Evolutionary conservation across 1,140 invertebrate genomes (phyloP), one percentile per base, ranked within the genome.

Genomic region (Drosophila funebris): DNA sequence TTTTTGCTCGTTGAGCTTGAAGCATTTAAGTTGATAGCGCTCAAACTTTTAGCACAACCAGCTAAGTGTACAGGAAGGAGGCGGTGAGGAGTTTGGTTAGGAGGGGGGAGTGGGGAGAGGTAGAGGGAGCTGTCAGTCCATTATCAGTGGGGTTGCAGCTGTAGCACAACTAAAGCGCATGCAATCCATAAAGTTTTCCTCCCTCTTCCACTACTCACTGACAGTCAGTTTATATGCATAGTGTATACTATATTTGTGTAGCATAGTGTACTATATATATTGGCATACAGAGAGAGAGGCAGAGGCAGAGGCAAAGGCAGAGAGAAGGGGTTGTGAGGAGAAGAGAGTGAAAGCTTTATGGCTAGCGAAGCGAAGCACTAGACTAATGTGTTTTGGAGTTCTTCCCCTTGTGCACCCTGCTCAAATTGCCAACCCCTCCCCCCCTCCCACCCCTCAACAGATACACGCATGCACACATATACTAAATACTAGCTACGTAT

Each of bases 21-120:
- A 76, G 80, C 81, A 57, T 84, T 83, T 83, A 64, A 84, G 78
- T 78, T 73, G 81, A 79, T 78, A 61, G 79, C 79, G 63, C 29
- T 78, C 61, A 78, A 82, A 78, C 71, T 82, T 82, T 71, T 56
- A 63, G 54, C 67, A 46, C 58, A 60, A 68, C 41, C 33, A 54
- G 22, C 3, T 37, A 48, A 72, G 68, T 4, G 18, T 24, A 33
- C 18, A 37, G 37, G 29, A 24, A 16, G 14, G 9, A 22, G 3
- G 16, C 11, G 3, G 5, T 9, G 33, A 7, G 13, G 6, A 9
- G 8, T 6, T 4, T 4, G 6, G 14, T 4, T 18, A 4, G 9
- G 9, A 7, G 5, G 5, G 2, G 4, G 8, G 1, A 5, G 7
- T 7, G 11, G 36, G 1, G 46, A 27, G 13, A 22, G 43, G 22